Percentiles rank a stretch among this genome's conserved stretches.
phyloP scores from a whole-genome alignment of 2,113 vertebrate genomes.

The Ophthalmolycus amberensis region DNA sequence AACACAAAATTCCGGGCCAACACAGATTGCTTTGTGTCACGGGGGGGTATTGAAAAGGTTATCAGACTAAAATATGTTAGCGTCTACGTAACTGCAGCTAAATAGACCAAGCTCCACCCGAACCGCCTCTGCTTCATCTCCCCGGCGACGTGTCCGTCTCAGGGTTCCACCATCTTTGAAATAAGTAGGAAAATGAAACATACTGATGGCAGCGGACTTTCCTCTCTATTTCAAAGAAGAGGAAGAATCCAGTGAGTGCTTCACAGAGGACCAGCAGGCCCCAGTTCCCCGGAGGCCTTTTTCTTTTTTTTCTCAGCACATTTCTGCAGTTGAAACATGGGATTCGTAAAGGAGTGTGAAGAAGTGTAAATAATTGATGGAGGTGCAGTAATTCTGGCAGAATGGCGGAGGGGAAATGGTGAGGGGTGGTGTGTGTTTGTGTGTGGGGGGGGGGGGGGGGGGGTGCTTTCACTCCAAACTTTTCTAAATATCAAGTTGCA shows the following conservation, averaged over 20 bases:
- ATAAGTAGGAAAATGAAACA: conserved; percentile 43
- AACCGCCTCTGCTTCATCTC: conserved; percentile 20
- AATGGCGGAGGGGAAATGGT: conserved; percentile 18
- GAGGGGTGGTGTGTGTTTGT: conserved; percentile 2
- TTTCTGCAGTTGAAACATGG: conserved; percentile 71
- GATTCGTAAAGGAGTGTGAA: conserved; percentile 72
- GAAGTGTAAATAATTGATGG: conserved; percentile 83
- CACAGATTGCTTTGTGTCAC: not conserved
- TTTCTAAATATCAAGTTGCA: conserved; percentile 68
- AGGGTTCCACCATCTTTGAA: conserved; percentile 27
- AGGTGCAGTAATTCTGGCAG: conserved; percentile 64
- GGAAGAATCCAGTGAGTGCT: conserved; percentile 1
- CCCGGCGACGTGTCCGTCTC: conserved; percentile 16
- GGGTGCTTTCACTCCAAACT: conserved; percentile 54
- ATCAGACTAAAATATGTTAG: conserved; percentile 22
- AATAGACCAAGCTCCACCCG: conserved; percentile 6
- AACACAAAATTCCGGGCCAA: conserved; percentile 6
- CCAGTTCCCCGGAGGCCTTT: conserved; percentile 46
- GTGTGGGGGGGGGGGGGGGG: not conserved
- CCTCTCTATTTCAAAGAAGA: conserved; percentile 3
- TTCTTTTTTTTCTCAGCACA: conserved; percentile 39
- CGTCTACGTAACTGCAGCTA: not conserved
- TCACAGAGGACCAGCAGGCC: conserved; percentile 43
- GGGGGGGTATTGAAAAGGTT: conserved; percentile 24
- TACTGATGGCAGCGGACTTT: conserved; percentile 11